These are phyloP conservation scores for Ptychoptera contaminata DNA, from an alignment of 2,888 invertebrate species.

Conservation along the genomic window DNA sequence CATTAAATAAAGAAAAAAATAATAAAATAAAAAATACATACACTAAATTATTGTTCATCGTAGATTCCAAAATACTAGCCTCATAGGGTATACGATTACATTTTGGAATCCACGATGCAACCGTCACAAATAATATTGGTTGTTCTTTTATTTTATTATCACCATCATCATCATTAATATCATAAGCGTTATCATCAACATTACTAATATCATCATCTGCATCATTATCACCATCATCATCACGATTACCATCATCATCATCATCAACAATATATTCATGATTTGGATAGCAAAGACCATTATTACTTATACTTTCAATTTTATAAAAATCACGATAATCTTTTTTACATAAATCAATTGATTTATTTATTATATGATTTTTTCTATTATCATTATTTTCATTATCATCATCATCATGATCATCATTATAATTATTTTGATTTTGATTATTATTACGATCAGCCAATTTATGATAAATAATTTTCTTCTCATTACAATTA, in stretches of 20 bases:
- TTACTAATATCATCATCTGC: conserved; percentile 9
- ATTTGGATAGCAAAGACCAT: no score
- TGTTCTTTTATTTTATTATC: conserved; percentile 11
- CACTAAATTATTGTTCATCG: conserved; percentile 19
- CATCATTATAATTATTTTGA: not conserved
- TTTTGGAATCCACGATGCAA: conserved; percentile 62
- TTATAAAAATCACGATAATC: conserved; percentile 12
- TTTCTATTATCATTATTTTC: conserved; percentile 4
- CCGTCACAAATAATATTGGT: conserved; percentile 55
- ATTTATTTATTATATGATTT: conserved; percentile 1
- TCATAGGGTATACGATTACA: conserved; percentile 29
- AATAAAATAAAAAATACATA: conserved; percentile 17
- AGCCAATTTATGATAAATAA: not conserved
- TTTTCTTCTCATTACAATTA: conserved; percentile 2
- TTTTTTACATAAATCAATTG: not conserved
- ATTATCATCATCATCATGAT: conserved; percentile 4
- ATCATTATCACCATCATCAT: conserved; percentile 8
- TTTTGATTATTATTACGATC: conserved; percentile 3
- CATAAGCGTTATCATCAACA: conserved; percentile 6
- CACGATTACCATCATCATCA: conserved; percentile 14
- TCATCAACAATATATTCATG: conserved; percentile 2
- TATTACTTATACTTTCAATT: conserved; percentile 11
- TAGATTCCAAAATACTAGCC: conserved; percentile 27
- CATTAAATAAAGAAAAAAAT: no score
- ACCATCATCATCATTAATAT: conserved; percentile 10